Percentiles rank a stretch among this genome's conserved stretches.
phyloP scores from a whole-genome alignment of 2,797 vertebrate species.

The Aselliscus stoliczkanus region DNA sequence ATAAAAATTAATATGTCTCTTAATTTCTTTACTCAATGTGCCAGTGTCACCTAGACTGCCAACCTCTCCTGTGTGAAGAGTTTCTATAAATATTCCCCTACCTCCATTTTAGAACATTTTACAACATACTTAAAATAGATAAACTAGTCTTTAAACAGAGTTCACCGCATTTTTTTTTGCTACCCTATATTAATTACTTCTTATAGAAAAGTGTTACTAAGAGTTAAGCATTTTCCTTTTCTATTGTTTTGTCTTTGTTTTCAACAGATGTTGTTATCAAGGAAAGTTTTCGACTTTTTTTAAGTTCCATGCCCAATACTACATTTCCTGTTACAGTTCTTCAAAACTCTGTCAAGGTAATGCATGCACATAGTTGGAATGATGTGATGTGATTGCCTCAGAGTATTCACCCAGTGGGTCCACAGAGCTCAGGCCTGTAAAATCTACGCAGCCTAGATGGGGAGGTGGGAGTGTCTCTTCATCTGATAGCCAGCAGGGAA shows the following conservation, averaged over 20 bases:
- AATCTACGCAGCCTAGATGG: background rate
- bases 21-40: background rate
- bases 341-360: conserved; percentile 91
- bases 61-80: background rate
- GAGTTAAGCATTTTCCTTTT: background rate
- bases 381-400: background rate
- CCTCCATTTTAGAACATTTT: background rate
- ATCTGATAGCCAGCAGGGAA: background rate
- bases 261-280: conserved; percentile 82
- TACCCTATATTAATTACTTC: background rate
- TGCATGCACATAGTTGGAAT: background rate
- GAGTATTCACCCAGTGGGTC: accelerated
- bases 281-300: conserved; percentile 87
- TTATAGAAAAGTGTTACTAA: background rate
- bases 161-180: background rate
- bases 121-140: background rate
- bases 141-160: background rate
- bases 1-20: background rate
- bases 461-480: background rate
- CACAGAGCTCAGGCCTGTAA: background rate
- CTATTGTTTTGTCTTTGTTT: conserved; percentile 39
- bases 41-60: background rate
- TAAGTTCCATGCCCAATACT: conserved; percentile 89
- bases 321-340: conserved; percentile 90
- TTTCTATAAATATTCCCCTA: background rate